A percentile compares a stretch with the other conserved stretches of the same genome.
Conservation (phyloP, 2,113 vertebrate genomes). For the Neotragus pygmaeus region DNA sequence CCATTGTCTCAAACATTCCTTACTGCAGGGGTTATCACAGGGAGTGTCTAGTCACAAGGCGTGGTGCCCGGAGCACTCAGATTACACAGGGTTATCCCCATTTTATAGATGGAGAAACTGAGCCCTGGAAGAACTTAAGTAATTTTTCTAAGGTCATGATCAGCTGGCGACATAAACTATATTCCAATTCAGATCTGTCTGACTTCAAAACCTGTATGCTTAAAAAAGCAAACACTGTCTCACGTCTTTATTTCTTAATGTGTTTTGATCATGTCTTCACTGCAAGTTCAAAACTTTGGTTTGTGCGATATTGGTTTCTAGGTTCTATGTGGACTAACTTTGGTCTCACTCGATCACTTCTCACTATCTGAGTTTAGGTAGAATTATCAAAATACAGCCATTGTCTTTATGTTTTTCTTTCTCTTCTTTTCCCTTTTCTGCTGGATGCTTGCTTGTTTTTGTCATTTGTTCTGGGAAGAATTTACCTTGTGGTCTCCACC, state of each 20-base stretch:
- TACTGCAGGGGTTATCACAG: neutral
- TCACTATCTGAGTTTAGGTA: neutral
- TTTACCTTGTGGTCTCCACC: neutral
- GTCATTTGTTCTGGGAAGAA: neutral
- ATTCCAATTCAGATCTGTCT: neutral
- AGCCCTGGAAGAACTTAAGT: neutral
- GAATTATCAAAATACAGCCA: neutral
- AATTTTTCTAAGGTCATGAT: neutral
- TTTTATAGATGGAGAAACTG: neutral
- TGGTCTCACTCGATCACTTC: neutral
- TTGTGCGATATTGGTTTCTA: neutral
- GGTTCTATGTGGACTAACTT: neutral
- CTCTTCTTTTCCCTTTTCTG: neutral
- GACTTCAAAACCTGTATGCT: neutral
- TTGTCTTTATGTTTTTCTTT: neutral
- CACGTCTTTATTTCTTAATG: neutral
- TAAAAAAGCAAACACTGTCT: neutral
- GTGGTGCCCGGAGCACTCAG: neutral
- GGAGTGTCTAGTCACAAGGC: neutral
- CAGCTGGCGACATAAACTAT: neutral
- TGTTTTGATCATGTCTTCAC: neutral
- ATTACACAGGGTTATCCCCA: neutral
- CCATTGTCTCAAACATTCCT: constrained; percentile 5
- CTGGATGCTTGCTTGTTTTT: neutral
- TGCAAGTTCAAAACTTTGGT: neutral